Base-by-base conservation (phyloP, 2,113 vertebrate species). In the Eira barbara region DNA sequence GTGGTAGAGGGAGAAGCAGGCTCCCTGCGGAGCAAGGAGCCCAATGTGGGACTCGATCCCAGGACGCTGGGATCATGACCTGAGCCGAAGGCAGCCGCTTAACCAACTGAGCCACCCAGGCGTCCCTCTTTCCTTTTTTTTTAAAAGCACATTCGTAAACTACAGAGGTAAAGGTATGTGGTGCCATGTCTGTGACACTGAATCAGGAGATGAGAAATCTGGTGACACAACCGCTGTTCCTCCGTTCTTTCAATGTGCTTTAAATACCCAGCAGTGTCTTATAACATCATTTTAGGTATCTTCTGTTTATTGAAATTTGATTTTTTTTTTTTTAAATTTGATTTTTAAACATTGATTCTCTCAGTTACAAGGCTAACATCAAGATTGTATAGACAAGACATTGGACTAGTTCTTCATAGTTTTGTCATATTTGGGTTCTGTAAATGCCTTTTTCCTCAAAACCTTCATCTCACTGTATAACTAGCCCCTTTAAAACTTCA, bases 301-400 rank as follows among this genome's bases (percentile, higher is more conserved):
- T 94, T 84, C 36, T 17, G 31, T 94, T 91, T 87, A 36, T 49
- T 96, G 91, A n/a, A 84, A 88, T 88, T 79, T 91, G 47, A 55
- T 55, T 90, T 79, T 90, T 81, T n/a, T n/a, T n/a, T n/a, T n/a
- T n/a, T n/a, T n/a, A n/a, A 84, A 88, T 88, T 79, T 91, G 47
- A 55, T 55, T 90, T 79, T 90, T 81, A 55, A 23, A 17, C n/a
- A 49, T n/a, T 65, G 29, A 9, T 94, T 95, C n/a, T 71, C 13
- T 88, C 42, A 76, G 49, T 93, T 82, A 42, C 71, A 36, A 89
- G 45, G 42, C 14, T 57, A 39, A 91, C 71, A 45, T 91, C 18
- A 94, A 81, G 57, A 79, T 47, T 79, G 12, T 49, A 2, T 61
- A 71, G 29, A 23, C 2, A 73, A 73, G 29, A 91, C 31, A 61